phyloP scores from a whole-genome alignment of 2,888 invertebrate species.

The Metallyticus violacea region DNA sequence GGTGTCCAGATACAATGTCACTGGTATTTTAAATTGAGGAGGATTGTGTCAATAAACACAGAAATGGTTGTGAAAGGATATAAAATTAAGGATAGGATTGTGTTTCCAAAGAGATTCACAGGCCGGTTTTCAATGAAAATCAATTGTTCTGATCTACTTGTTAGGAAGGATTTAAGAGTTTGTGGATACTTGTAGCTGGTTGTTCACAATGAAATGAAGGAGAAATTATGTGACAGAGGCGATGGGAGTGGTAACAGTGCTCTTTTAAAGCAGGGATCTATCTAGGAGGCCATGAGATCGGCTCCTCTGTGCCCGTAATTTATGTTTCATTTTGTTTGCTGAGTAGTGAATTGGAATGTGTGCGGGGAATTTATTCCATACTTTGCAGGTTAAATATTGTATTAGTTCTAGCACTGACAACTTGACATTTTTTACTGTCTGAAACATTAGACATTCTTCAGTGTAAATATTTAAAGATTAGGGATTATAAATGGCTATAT shows the following conservation, averaged over 20 bases:
- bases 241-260: too few relatives aligned
- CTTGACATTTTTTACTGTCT: not conserved
- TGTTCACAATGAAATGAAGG: not conserved
- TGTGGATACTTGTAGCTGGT: not conserved
- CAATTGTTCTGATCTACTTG: not conserved
- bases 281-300: not conserved
- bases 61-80: not conserved
- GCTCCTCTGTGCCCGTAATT: not conserved
- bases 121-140: not conserved
- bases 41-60: not conserved
- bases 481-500: too few relatives aligned
- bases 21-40: not conserved
- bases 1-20: conserved; percentile 5
- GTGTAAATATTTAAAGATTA: too few relatives aligned
- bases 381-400: not conserved
- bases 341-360: not conserved
- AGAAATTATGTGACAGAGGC: not conserved
- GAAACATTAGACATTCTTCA: not conserved
- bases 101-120: too few relatives aligned
- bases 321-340: not conserved
- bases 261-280: not conserved
- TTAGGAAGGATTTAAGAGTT: not conserved
- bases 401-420: not conserved
- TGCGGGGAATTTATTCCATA: not conserved
- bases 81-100: not conserved